Base-by-base conservation (phyloP, 2,797 vertebrate genomes). In the Hemibagrus guttatus region DNA sequence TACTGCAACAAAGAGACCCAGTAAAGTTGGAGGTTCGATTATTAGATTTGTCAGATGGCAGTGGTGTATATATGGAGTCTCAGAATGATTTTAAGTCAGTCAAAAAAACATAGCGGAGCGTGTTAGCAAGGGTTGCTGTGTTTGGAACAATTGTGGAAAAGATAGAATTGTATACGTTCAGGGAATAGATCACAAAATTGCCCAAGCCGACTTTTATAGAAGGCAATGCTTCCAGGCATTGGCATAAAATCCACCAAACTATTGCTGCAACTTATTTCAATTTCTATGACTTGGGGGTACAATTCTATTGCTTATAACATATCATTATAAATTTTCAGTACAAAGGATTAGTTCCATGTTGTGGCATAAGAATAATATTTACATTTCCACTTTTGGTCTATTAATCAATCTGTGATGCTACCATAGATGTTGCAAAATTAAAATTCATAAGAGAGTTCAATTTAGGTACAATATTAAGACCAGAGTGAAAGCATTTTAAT, bases 21-120 rank as follows among this genome's bases (percentile, higher is more conserved):
- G 80, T 66, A 82, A 82, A 82, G 80, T 19, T 81, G n/a, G 42
- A 81, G 61, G 80, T 82, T 90, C 81, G 54, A 86, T 90, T 85
- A 79, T 39, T 79, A 87, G 2, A 90, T 85, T 88, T 85, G 79
- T 75, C 84, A 82, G 46, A 52, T 82, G 17, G 39, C 7, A 8
- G 14, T 81, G 59, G 46, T 81, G 35, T n/a, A 35, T 64, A 16
- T 56, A 46, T 81, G 17, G 63, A 82, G 80, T 52, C 23, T 52
- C 46, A 66, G 17, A 52, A 82, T 66, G n/a, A 52, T 82, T 66
- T 82, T 52, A 28, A 31, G 17, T 82, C 61, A 31, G 42, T 28
- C 11, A 63, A 35, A 4, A 31, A 31, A 17, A 66, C 46, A 52
- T 68, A 52, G 46, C 42, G 52, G 17, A 66, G 63, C 23, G 26